phyloP scores from a whole-genome alignment of 2,113 vertebrate species.

The Alces alces region DNA sequence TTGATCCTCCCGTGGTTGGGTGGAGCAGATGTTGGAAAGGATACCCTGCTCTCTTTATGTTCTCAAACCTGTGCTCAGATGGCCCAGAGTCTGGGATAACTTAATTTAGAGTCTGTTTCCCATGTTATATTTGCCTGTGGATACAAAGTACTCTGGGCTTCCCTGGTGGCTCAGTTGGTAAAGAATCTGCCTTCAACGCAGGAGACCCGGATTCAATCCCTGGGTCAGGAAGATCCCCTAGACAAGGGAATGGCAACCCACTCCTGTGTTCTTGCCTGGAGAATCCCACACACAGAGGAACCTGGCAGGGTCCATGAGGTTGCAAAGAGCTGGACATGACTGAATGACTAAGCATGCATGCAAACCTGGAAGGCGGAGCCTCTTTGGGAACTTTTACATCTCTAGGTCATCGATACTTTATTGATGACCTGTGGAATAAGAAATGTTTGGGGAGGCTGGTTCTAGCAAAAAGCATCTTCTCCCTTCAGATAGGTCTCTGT shows the following conservation, averaged over 20 bases:
- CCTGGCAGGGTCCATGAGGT: background rate
- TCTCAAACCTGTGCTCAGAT: background rate
- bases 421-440: conserved; percentile 27
- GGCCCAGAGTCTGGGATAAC: background rate
- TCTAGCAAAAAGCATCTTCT: conserved; percentile 24
- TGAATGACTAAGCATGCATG: background rate
- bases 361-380: background rate
- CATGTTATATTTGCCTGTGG: background rate
- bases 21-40: conserved; percentile 66
- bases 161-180: background rate
- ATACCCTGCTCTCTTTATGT: conserved; percentile 44
- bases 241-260: background rate
- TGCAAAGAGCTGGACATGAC: background rate
- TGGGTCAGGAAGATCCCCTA: background rate
- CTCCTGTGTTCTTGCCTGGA: background rate
- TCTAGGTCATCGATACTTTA: background rate
- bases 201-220: background rate
- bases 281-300: background rate
- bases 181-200: background rate
- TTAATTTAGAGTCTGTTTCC: background rate
- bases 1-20: conserved; percentile 12
- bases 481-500: background rate
- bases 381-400: background rate
- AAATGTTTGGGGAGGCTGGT: conserved; percentile 5
- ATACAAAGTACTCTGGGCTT: background rate